Conservation (phyloP, 2,888 invertebrate genomes). For the Sturmia bella region DNA sequence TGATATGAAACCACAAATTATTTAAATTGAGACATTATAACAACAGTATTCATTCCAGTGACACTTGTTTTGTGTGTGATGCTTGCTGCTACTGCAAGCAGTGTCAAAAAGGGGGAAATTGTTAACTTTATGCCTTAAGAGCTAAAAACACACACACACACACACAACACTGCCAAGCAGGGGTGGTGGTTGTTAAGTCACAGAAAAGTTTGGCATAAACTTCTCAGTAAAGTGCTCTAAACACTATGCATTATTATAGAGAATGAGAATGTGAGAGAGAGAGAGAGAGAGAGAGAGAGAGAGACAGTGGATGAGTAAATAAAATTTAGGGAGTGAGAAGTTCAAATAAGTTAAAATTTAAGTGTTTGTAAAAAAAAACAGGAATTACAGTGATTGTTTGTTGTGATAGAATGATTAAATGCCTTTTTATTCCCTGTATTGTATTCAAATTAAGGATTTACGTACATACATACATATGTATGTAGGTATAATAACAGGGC, state of each 20-base stretch:
- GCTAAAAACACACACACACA: conserved; percentile 22
- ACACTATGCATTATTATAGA: conserved; percentile 19
- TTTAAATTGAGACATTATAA: conserved; percentile 63
- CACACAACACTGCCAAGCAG: conserved; percentile 38
- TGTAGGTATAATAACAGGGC: conserved; percentile 68
- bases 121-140: conserved; percentile 64
- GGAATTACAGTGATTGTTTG: conserved; percentile 58
- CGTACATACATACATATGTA: too few relatives aligned
- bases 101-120: conserved; percentile 66
- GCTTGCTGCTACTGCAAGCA: conserved; percentile 13
- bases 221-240: conserved; percentile 34
- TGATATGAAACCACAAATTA: conserved; percentile 63
- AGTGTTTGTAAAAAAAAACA: conserved; percentile 63
- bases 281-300: neutral
- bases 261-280: neutral
- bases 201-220: conserved; percentile 49
- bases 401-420: conserved; percentile 23
- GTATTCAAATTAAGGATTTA: conserved; percentile 48
- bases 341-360: conserved; percentile 64
- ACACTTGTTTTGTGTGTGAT: conserved; percentile 42
- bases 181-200: conserved; percentile 33
- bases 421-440: conserved; percentile 31
- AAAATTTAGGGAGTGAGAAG: conserved; percentile 24
- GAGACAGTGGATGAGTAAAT: neutral
- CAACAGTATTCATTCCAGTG: conserved; percentile 46